Evolutionary conservation across 2,113 vertebrate species (phyloP), one percentile per base, ranked within the genome.

Genomic region (Pangasianodon hypophthalmus): DNA sequence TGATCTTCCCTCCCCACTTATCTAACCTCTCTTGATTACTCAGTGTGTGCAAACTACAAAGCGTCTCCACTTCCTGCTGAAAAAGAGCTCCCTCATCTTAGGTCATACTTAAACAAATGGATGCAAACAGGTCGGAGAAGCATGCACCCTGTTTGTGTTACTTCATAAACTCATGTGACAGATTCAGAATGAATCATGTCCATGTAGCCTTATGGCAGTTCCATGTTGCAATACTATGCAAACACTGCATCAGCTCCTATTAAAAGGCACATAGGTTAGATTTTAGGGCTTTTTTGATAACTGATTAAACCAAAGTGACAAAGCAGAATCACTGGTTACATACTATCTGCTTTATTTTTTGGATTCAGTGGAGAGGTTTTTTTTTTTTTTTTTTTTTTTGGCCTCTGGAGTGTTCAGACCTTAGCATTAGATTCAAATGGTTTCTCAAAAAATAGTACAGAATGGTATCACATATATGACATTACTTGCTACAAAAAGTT

Each of bases 1-100:
- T 37, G 5, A 1, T 11, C 3, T 10, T 3, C 8, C 8, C 16
- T 0, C 80, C n/a, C 1, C 0, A 54, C 1, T 24, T 3, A 32
- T 9, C n/a, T 24, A 24, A 7, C 18, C 16, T 32, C 29, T 18
- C 5, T 7, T 79, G 13, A 80, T 52, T 18, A 6, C 1, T 32
- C 50, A 7, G 14, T 32, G 26, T 24, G 81, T 37, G 18, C n/a
- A 56, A 8, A 82, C 14, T 56, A n/a, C 52, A 37, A 19, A 56
- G 5, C 2, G 7, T 24, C 41, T 37, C 9, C 32, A 58, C 18
- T 82, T 54, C 80, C 52, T 37, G 29, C 7, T n/a, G 16, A 26
- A 77, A 48, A 46, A 52, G 0, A 2, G 14, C 4, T 5, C 11
- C 24, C 1, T 52, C 11, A 2, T 81, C 11, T 52, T 7, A 2